These are phyloP conservation scores for Limnephilus marmoratus DNA, from an alignment of 2,888 invertebrate species.

Conservation along the genomic window DNA sequence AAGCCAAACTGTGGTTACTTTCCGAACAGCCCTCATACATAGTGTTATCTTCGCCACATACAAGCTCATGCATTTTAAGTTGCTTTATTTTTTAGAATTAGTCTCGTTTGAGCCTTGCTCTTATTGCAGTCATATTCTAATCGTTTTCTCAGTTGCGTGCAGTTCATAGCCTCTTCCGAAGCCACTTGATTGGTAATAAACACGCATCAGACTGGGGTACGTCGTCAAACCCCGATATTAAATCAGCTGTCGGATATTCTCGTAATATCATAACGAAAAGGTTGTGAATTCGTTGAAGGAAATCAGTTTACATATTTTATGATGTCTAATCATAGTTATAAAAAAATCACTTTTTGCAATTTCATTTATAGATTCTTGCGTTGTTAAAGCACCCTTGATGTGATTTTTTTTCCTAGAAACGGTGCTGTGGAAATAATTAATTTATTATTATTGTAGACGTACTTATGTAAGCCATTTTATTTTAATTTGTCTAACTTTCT, in stretches of 20 bases:
- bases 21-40: no score
- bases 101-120: neutral
- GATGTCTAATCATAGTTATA: neutral
- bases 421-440: no score
- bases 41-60: neutral
- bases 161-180: neutral
- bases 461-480: no score
- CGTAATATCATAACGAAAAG: neutral
- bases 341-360: no score
- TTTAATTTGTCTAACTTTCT: no score
- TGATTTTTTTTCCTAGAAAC: no score
- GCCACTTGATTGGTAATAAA: neutral
- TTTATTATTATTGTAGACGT: no score
- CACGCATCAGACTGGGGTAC: neutral
- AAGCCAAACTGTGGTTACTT: no score
- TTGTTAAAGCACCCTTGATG: no score
- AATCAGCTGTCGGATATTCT: neutral
- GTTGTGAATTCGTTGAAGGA: neutral
- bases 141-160: neutral
- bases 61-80: neutral
- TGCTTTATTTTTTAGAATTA: neutral
- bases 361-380: no score
- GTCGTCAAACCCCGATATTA: neutral
- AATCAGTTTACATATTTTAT: neutral
- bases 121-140: neutral